Percentiles rank a stretch among this genome's conserved stretches.
phyloP scores from a whole-genome alignment of 2,888 invertebrate genomes.

The Phaedon cochleariae region DNA sequence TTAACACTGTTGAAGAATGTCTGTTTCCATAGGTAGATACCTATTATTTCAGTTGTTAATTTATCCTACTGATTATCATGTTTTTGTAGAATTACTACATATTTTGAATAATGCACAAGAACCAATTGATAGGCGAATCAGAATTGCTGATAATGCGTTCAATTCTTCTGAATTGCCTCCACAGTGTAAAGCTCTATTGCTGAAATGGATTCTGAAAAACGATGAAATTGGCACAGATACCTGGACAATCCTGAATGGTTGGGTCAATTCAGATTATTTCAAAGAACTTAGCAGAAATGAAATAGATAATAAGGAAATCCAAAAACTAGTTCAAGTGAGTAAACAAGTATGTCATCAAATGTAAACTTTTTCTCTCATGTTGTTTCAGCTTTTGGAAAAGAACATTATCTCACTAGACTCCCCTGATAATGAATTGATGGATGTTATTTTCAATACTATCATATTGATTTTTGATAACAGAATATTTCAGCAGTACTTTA shows the following conservation, averaged over 20 bases:
- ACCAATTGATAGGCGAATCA: slow-evolving; percentile 51
- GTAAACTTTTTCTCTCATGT: not conserved
- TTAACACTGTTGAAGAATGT: too few relatives aligned
- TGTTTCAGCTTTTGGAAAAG: slow-evolving; percentile 24
- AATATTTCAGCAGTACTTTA: slow-evolving; percentile 52
- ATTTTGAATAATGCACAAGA: slow-evolving; percentile 49
- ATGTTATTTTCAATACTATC: slow-evolving; percentile 14
- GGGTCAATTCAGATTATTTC: slow-evolving; percentile 50
- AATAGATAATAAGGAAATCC: slow-evolving; percentile 47
- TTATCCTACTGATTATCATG: too few relatives aligned
- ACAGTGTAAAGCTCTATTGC: slow-evolving; percentile 45
- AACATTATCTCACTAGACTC: not conserved
- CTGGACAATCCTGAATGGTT: slow-evolving; percentile 46
- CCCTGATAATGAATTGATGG: not conserved
- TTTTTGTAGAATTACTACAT: slow-evolving; percentile 46
- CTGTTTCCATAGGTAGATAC: slow-evolving; percentile 48
- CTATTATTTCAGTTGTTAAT: too few relatives aligned
- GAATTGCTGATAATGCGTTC: slow-evolving; percentile 54
- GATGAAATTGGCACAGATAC: slow-evolving; percentile 31
- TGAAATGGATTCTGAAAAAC: slow-evolving; percentile 49
- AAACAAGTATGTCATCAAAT: not conserved
- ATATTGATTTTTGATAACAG: slow-evolving; percentile 38
- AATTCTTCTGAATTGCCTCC: slow-evolving; percentile 46
- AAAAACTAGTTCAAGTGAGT: slow-evolving; percentile 35
- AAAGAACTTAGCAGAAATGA: slow-evolving; percentile 49